These are phyloP conservation scores for Bubo bubo DNA, from an alignment of 2,113 vertebrate species.

Conservation along the genomic window DNA sequence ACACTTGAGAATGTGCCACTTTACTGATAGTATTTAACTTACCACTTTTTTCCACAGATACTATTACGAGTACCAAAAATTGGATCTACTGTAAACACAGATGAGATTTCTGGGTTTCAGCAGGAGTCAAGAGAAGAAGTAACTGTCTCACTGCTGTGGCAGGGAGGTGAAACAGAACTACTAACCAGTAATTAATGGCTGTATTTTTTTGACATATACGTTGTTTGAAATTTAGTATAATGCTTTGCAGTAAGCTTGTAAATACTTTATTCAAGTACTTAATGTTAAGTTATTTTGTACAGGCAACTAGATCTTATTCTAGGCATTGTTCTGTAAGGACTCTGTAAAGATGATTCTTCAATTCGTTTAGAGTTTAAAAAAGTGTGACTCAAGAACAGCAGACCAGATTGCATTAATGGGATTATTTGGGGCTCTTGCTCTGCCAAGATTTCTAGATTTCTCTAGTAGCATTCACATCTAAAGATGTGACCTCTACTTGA, in stretches of 20 bases:
- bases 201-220: neutral
- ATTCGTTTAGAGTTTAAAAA: neutral
- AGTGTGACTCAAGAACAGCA: neutral
- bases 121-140: neutral
- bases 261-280: neutral
- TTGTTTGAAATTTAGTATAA: neutral
- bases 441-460: neutral
- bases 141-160: neutral
- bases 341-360: neutral
- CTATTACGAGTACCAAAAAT: conserved; percentile 12
- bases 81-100: neutral
- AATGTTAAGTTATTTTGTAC: neutral
- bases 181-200: neutral
- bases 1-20: neutral
- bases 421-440: neutral
- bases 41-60: neutral
- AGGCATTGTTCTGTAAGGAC: neutral
- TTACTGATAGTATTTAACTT: neutral
- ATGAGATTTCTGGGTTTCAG: neutral
- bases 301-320: neutral
- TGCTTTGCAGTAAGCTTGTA: neutral
- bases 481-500: neutral
- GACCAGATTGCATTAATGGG: neutral
- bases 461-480: neutral
- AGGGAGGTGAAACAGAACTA: neutral